phyloP scores from a whole-genome alignment of 2,113 vertebrate species.

The Myotis lucifugus region DNA sequence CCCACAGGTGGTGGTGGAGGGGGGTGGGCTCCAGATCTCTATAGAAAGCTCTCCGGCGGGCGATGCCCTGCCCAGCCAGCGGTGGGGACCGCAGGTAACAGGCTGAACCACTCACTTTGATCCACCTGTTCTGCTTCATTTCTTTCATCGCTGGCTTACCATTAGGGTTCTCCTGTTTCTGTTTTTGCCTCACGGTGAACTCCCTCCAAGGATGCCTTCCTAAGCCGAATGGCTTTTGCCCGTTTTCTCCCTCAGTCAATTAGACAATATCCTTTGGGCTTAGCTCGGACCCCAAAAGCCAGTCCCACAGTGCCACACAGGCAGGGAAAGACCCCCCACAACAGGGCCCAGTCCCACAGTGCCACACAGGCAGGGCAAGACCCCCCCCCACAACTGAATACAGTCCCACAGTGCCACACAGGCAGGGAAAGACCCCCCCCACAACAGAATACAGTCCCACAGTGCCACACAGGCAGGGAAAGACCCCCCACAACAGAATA shows the following conservation, averaged over 20 bases:
- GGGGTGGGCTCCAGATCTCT: not conserved
- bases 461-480: not conserved
- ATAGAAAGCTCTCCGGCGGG: not conserved
- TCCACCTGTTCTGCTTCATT: not conserved
- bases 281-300: not conserved
- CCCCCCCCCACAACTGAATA: not conserved
- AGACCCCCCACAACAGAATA: not conserved
- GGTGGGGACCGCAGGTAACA: not conserved
- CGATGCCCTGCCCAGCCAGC: accelerated
- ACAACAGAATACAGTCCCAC: too few species aligned
- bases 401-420: not conserved
- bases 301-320: not conserved
- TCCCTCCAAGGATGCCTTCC: not conserved
- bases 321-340: not conserved
- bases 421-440: not conserved
- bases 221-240: not conserved
- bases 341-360: too few species aligned
- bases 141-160: not conserved
- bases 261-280: not conserved
- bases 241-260: not conserved
- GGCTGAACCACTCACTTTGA: not conserved
- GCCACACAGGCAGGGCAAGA: not conserved
- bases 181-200: conserved; percentile 47
- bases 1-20: not conserved
- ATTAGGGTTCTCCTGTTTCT: not conserved